A percentile compares a stretch with the other conserved stretches of the same genome.
phyloP scores from a whole-genome alignment of 2,113 vertebrate species.

The Casuarius casuarius region DNA sequence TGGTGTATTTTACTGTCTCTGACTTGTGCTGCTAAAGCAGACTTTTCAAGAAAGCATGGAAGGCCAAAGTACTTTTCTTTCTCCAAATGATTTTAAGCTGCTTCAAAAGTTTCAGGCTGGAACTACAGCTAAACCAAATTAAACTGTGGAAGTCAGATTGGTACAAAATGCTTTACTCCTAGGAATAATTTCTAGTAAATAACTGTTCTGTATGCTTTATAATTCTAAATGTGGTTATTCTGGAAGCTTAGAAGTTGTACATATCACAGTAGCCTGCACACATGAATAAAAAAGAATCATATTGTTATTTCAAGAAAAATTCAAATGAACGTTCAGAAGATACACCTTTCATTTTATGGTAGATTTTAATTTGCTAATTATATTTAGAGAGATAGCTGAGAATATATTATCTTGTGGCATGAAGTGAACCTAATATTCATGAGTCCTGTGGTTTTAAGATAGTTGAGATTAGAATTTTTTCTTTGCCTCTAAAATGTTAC shows the following conservation, averaged over 20 bases:
- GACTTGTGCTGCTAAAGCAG: not conserved
- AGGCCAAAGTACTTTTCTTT: not conserved
- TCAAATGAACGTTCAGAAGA: not conserved
- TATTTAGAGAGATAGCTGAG: not conserved
- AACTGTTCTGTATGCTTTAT: not conserved
- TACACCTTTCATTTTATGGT: not conserved
- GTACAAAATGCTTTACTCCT: not conserved
- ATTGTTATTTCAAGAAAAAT: not conserved
- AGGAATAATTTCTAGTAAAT: not conserved
- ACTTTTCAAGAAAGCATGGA: not conserved
- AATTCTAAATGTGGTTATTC: not conserved
- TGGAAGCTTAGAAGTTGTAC: not conserved
- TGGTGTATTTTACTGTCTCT: not conserved
- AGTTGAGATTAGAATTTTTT: not conserved
- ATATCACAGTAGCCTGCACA: not conserved
- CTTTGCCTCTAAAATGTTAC: not conserved
- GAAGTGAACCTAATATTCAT: not conserved
- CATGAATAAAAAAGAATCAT: not conserved
- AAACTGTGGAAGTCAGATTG: not conserved
- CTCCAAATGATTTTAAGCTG: not conserved
- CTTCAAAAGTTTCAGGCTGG: not conserved
- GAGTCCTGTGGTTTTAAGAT: not conserved
- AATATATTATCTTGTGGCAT: not conserved
- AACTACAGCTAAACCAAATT: not conserved
- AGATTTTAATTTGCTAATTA: not conserved